Evolutionary conservation across 64 coral and sea anemone genomes (phyloP), one percentile per base, ranked within the genome.

Genomic region (Orbicella faveolata): DNA sequence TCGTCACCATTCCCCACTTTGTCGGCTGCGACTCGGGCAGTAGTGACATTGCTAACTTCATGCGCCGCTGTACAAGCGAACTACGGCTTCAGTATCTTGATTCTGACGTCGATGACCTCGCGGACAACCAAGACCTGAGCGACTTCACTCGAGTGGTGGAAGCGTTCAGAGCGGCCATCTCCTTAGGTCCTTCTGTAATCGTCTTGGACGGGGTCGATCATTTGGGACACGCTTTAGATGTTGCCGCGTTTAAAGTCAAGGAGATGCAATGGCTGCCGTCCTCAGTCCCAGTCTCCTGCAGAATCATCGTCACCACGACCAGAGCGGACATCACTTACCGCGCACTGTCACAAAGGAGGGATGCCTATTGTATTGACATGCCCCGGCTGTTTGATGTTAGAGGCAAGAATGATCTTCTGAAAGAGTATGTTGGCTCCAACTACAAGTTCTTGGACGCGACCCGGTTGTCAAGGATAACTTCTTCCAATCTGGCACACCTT

Each of bases 61-160:
- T 99, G 97, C 88, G 85, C 79, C 97, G 94, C 89, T 99, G 97
- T 78, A 99, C 94, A 61, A 68, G 66, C 34, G 94, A 96, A 91
- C 87, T 99, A 36, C 97, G 97, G 34, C 73, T 80, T 80, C 93
- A 96, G 23, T 99, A 93, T 34, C 83, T 93, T 80, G 91, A 91
- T 17, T 90, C 88, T 12, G 79, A 89, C 30, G 52, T 88, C 13
- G 69, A 87, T 86, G 93, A 91, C 66, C 35, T 75, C 21, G 84
- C 88, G 13, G 94, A 94, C 68, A 90, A 75, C 79, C 82, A 95
- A 62, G 93, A 95, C 59, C 63, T 91, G 9, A 81, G 57, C 18
- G 91, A 99, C 75, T 95, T 95, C 26, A 67, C 54, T 9, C 84
- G 88, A 7, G 89, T 99, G 0, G 90, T 69, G 10, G 91, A 91